Base-by-base conservation (phyloP, 2,113 vertebrate species). In the Pelecanoides urinatrix region DNA sequence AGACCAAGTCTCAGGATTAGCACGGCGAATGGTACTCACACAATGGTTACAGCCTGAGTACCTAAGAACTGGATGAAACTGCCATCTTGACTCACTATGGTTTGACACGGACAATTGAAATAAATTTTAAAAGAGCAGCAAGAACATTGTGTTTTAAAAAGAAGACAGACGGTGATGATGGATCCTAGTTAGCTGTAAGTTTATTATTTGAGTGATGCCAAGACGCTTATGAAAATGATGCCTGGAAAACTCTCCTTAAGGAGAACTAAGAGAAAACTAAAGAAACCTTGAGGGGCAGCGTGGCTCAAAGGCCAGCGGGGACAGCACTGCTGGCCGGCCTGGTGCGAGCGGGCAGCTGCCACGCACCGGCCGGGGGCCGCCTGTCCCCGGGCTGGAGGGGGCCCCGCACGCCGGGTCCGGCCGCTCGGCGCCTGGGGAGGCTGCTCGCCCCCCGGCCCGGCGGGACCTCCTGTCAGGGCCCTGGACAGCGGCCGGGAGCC, bases 41-140 rank as follows among this genome's bases (percentile, higher is more conserved):
- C 34, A 32, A 8, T 1, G 32, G 52, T 1, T 27, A 9, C 19
- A 21, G 52, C 27, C 44, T 0, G 17, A 58, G 36, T 2, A 30
- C 45, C 81, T n/a, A 50, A 55, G 42, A 36, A 16, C 30, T 13
- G 77, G 44, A 77, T 40, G 70, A 10, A 61, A 36, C 90, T 86
- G 85, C 95, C 92, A 92, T 73, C 93, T 79, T 76, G 82, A 5
- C 59, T 90, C 42, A 1, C 90, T n/a, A 13, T 5, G 38, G 50
- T 21, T 86, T 26, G 40, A 50, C 42, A 50, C 0, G 82, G 71
- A 20, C 81, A 71, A 50, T 2, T 22, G 68, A 14, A 65, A 62
- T 13, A 9, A 11, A 74, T 32, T 17, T 16, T 0, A 27, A n/a
- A 27, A 30, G 47, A 92, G 40, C 53, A 59, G 45, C 65, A 56